A percentile compares a stretch with the other conserved stretches of the same genome.
Conservation (phyloP, 1,140 invertebrate species). For the Drosophila santomea region DNA sequence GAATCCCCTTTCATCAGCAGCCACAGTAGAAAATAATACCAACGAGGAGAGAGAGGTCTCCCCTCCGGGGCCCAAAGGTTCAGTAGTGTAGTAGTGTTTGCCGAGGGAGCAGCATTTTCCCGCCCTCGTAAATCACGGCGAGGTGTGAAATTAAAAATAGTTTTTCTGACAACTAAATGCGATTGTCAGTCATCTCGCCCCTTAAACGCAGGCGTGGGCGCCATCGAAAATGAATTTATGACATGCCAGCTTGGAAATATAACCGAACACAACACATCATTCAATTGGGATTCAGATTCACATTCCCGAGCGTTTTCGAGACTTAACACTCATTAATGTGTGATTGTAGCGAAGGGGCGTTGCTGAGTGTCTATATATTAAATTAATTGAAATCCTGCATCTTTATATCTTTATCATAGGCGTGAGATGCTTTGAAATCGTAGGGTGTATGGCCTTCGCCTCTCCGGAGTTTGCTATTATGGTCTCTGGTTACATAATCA, state of each 20-base stretch:
- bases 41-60: no score
- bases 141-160: constrained; percentile 60
- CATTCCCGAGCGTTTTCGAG: constrained; percentile 11
- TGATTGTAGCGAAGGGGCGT: no score
- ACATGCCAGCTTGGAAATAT: constrained; percentile 12
- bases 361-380: not conserved
- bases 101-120: not conserved
- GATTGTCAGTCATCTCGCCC: constrained; percentile 35
- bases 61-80: no score
- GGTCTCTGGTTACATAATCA: not conserved
- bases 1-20: not conserved
- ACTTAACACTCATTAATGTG: not conserved
- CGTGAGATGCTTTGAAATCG: no score
- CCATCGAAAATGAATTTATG: constrained; percentile 51
- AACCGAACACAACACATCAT: constrained; percentile 18
- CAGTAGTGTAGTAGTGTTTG: no score
- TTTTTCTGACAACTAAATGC: constrained; percentile 50
- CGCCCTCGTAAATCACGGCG: constrained; percentile 42
- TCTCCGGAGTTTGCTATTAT: no score
- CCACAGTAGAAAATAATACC: no score
- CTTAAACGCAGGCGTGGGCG: constrained; percentile 24
- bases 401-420: no score
- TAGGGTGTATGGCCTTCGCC: no score
- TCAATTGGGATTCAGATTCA: constrained; percentile 30
- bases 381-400: not conserved